Evolutionary conservation across 2,888 invertebrate genomes (phyloP), one percentile per base, ranked within the genome.

Genomic region (Andrena flavipes): DNA sequence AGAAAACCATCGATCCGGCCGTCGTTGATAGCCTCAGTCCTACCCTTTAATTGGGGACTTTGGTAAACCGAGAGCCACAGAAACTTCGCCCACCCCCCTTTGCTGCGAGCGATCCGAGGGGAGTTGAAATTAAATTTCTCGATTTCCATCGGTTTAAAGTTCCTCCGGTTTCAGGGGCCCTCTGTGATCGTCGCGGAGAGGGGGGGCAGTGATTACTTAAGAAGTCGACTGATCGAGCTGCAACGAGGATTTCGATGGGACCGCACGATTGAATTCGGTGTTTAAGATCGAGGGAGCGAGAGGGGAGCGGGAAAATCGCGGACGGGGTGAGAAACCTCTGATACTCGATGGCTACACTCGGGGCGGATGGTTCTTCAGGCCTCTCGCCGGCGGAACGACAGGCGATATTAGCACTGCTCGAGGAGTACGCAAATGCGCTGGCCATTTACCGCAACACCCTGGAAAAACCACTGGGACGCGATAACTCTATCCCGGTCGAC

Each of bases 381-480:
- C 71, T 85, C 56, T 69, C 80, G 10, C 60, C 63, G 13, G 13
- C 84, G 54, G 85, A 90, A 75, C 85, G 85, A 54, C 81, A 84
- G 67, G 81, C 80, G 76, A 83, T 91, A 80, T 78, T 90, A 75
- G 85, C 89, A 56, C 82, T 87, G 62, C 88, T 93, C 76, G 89
- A 91, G 84, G 90, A 91, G 85, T 91, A 89, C 80, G 87, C 72
- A 68, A 91, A 92, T 77, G 90, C 89, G 80, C 85, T 93, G 80
- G 89, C 89, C 72, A 84, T 93, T 86, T 91, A 92, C 87, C 91
- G 88, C 77, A 84, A 85, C 68, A 89, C 89, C 3, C 76, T 92
- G 79, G 89, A 88, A 84, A 87, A 88, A 86, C 84, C 88, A 65
- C 56, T 54, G 80, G 51, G 76, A 75, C 80, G 78, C 72, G 72